Evolutionary conservation across 37 sponge, comb jelly and placozoan species (phyloP).

Genomic region (Ianthella basta): DNA sequence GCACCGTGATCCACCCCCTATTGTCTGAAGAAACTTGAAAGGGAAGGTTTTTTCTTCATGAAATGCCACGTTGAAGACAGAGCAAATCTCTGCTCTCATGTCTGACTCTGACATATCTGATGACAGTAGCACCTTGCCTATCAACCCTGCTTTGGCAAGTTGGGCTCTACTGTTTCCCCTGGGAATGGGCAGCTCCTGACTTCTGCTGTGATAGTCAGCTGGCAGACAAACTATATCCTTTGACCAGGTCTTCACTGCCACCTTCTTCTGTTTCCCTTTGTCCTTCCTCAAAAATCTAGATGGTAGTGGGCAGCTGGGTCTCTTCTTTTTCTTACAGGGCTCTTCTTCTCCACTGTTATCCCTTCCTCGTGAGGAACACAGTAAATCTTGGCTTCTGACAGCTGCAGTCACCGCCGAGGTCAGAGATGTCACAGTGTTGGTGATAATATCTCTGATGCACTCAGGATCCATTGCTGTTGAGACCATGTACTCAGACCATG

Average conservation of each 20-base stretch:
- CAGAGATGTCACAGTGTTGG: too few species aligned
- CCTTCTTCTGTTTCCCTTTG: not conserved
- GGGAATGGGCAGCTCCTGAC: not conserved
- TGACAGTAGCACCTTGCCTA: not conserved
- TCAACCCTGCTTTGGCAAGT: not conserved
- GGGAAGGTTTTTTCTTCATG: not conserved
- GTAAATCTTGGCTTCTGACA: too few species aligned
- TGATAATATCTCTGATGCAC: too few species aligned
- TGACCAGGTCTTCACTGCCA: conserved; percentile 9
- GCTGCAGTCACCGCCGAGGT: too few species aligned
- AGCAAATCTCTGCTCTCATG: not conserved
- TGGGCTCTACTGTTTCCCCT: not conserved
- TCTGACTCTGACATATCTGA: not conserved
- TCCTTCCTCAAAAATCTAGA: not conserved
- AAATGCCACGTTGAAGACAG: not conserved
- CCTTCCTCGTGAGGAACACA: too few species aligned
- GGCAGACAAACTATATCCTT: conserved; percentile 25
- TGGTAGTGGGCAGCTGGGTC: too few species aligned
- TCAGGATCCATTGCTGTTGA: too few species aligned
- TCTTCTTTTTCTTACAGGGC: too few species aligned
- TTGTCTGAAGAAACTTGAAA: not conserved
- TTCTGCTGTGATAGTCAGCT: not conserved
- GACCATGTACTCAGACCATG: too few species aligned
- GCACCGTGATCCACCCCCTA: not conserved
- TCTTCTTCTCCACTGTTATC: too few species aligned